Base-by-base conservation (phyloP, 2,888 invertebrate genomes). In the Tortricodes alternella region DNA sequence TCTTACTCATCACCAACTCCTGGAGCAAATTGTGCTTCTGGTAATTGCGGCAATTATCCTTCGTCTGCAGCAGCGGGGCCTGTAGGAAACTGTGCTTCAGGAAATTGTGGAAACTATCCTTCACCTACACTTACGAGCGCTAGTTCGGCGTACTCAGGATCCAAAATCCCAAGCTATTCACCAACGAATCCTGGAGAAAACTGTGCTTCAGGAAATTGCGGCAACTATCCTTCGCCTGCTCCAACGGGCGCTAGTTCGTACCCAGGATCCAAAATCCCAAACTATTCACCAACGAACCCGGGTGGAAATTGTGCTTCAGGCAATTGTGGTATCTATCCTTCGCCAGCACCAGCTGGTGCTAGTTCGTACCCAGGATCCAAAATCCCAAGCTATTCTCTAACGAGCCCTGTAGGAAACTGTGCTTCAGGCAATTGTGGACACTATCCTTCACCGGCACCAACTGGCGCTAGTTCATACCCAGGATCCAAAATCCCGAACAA, bases 21-120 rank as follows among this genome's bases (percentile, higher is more conserved):
- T 11, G 21, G 34, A 35, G 35, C 11, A 3, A 43, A 52, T 44
- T 46, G 65, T 41, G 11, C 27, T 15, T 46, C 46, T 13, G 62
- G 59, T 9, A 62, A 53, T 34, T 63, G 63, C 29, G 56, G 43
- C 13, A 38, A 27, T 4, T 27, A 55, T 43, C 41, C 48, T 11
- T 18, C 27, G n/a, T 19, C 41, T 8, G 35, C 27, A 16, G n/a
- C n/a, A n/a, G n/a, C n/a, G n/a, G n/a, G n/a, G n/a, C 21, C 55
- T 11, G 21, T 24, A 35, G 35, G 15, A 3, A 43, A 52, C 46
- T 46, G 65, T 41, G 11, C 27, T 15, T 46, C 46, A n/a, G 62
- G 59, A n/a, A 62, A 53, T 34, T 63, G 63, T 32, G 56, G 43
- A 11, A 38, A 27, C 7, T 27, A 55, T 43, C 41, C 48, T 11